These are phyloP conservation scores for Acridotheres tristis DNA, from an alignment of 2,797 vertebrate species.

Conservation along the genomic window DNA sequence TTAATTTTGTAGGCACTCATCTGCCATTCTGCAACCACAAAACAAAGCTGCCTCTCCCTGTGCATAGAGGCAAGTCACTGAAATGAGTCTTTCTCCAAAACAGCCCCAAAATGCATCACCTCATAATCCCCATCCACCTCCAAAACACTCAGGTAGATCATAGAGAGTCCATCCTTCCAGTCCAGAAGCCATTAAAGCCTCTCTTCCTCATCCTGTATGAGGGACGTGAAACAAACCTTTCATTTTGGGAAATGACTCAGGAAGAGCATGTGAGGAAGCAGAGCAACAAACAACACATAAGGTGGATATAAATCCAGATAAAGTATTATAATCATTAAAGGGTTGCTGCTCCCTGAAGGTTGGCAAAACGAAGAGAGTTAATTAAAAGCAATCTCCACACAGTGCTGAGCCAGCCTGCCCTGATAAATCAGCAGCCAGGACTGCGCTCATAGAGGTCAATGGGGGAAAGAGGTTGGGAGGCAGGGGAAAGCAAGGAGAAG, in stretches of 20 bases:
- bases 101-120: neutral
- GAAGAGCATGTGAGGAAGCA: constrained; percentile 66
- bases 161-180: neutral
- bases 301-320: constrained; percentile 77
- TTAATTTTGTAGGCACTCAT: neutral
- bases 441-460: constrained; percentile 61
- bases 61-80: neutral
- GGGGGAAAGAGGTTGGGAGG: constrained; percentile 13
- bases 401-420: constrained; percentile 74
- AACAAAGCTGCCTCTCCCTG: neutral
- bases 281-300: constrained; percentile 73
- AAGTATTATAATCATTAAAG: constrained; percentile 82
- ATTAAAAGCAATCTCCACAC: constrained; percentile 81
- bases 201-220: neutral
- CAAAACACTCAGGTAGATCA: neutral
- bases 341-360: constrained; percentile 78
- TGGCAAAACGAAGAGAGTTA: constrained; percentile 79
- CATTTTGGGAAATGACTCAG: constrained; percentile 50
- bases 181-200: neutral
- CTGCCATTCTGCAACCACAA: neutral
- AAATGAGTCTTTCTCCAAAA: neutral
- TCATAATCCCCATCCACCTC: neutral
- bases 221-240: constrained; percentile 39
- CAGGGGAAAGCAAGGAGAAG: neutral
- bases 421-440: constrained; percentile 78